Conservation (phyloP, 2,797 vertebrate genomes). For the Platalea minor region DNA sequence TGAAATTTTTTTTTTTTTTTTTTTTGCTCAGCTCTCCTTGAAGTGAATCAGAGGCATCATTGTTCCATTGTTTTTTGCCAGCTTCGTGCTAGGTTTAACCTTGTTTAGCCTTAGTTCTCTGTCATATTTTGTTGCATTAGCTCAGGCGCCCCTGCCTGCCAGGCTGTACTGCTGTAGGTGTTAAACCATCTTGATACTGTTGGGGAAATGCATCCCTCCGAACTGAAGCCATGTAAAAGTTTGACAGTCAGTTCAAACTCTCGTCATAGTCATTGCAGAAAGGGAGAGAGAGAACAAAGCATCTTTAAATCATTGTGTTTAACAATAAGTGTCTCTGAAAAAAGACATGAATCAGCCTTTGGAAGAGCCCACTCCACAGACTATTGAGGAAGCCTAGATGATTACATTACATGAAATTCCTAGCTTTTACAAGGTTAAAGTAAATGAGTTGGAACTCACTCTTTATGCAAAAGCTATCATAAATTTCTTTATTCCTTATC, state of each 20-base stretch:
- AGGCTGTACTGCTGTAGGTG: neutral
- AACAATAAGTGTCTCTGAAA: neutral
- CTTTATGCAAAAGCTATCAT: neutral
- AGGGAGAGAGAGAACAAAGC: neutral
- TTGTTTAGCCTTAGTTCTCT: neutral
- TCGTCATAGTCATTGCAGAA: neutral
- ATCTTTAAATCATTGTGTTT: neutral
- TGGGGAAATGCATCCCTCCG: neutral
- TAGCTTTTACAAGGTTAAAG: neutral
- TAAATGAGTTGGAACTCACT: neutral
- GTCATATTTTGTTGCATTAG: neutral
- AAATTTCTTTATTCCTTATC: neutral
- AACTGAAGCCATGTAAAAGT: neutral
- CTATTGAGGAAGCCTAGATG: neutral
- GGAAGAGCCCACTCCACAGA: neutral
- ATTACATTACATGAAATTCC: neutral
- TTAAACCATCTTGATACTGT: neutral
- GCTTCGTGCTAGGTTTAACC: neutral
- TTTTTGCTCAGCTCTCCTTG: neutral
- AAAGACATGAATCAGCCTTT: neutral
- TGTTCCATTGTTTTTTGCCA: neutral
- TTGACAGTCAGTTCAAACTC: neutral
- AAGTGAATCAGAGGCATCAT: neutral
- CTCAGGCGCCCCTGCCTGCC: neutral
- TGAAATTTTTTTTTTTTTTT: neutral